Evolutionary conservation across 2,113 vertebrate genomes (phyloP).

Genomic region (Corapipo altera): DNA sequence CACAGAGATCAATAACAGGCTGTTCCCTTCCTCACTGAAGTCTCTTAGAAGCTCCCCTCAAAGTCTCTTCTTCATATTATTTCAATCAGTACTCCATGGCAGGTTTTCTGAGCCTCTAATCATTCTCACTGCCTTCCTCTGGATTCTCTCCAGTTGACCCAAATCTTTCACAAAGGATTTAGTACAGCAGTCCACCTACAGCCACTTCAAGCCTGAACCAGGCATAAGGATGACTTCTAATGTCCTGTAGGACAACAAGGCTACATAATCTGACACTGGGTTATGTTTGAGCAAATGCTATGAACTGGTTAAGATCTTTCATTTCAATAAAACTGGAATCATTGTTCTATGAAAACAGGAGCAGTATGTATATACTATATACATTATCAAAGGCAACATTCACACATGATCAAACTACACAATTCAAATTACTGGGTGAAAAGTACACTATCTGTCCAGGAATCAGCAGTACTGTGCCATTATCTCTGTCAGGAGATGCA

Average conservation of each 20-base stretch:
- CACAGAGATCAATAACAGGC: background rate
- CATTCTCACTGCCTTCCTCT: background rate
- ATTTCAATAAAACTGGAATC: background rate
- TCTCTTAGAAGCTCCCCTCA: background rate
- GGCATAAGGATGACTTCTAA: background rate
- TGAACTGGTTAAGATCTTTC: background rate
- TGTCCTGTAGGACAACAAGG: background rate
- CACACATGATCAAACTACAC: background rate
- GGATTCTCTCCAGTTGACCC: background rate
- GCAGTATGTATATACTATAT: background rate
- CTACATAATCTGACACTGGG: background rate
- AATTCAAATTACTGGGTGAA: background rate
- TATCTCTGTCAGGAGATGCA: background rate
- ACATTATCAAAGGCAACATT: background rate
- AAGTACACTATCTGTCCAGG: background rate
- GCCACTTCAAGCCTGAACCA: background rate
- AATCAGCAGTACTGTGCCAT: background rate
- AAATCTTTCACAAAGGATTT: conserved; percentile 21
- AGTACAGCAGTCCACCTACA: background rate
- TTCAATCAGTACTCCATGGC: background rate
- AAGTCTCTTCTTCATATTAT: background rate
- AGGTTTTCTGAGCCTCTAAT: conserved; percentile 6
- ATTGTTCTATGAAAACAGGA: background rate
- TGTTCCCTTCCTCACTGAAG: background rate
- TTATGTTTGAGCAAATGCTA: background rate